These are phyloP conservation scores for Leptoteleia sp. DNA, from an alignment of 1,140 invertebrate species.

Conservation along the genomic window DNA sequence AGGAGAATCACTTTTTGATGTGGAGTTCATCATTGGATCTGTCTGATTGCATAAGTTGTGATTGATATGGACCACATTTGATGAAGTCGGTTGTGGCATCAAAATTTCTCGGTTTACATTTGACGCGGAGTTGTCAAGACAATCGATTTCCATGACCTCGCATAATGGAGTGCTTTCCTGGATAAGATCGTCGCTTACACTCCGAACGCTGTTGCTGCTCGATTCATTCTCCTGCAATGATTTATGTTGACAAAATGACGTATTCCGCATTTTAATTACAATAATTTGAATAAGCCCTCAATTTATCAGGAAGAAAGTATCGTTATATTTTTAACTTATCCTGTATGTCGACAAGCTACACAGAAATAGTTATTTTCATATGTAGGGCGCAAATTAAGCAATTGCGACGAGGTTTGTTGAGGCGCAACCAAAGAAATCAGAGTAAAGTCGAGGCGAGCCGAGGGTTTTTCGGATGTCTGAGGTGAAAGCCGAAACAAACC, in stretches of 20 bases:
- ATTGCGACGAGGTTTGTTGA: too few relatives aligned
- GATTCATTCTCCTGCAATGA: constrained; percentile 13
- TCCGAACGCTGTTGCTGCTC: constrained; percentile 20
- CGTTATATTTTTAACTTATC: too few relatives aligned
- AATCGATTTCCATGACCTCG: constrained; percentile 21
- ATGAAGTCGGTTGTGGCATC: constrained; percentile 7
- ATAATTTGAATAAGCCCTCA: too few relatives aligned
- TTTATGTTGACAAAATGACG: constrained; percentile 12
- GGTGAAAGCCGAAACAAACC: too few relatives aligned
- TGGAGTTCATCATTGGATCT: neutral
- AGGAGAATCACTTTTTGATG: too few relatives aligned
- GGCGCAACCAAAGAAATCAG: too few relatives aligned
- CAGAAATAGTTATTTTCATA: too few relatives aligned
- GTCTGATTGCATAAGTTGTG: neutral
- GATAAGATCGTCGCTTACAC: constrained; percentile 4
- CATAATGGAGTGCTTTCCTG: constrained; percentile 1
- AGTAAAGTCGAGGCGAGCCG: too few relatives aligned
- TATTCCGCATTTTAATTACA: neutral
- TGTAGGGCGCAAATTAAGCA: too few relatives aligned
- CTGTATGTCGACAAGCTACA: too few relatives aligned
- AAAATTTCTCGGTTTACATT: neutral
- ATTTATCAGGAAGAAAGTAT: too few relatives aligned
- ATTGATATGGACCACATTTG: neutral
- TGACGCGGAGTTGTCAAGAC: neutral
- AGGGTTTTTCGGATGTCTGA: too few relatives aligned